Conservation (phyloP, 2,113 vertebrate genomes). For the Petaurus breviceps region DNA sequence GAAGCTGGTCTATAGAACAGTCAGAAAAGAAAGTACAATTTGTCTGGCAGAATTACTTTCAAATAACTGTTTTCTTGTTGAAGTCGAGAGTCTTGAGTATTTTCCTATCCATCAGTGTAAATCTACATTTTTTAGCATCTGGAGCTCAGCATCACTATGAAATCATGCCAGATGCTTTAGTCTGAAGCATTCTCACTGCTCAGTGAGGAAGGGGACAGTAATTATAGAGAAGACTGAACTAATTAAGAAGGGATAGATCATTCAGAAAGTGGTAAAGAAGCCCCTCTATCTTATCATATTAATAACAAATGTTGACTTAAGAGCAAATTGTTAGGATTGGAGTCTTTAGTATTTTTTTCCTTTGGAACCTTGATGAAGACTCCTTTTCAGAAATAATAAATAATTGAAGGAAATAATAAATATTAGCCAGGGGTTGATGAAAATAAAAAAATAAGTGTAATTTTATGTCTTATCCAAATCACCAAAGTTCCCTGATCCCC, state of each 20-base stretch:
- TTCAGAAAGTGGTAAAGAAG: neutral
- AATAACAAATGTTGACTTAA: constrained; percentile 19
- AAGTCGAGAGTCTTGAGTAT: neutral
- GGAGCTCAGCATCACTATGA: neutral
- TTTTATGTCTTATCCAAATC: neutral
- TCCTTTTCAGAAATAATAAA: neutral
- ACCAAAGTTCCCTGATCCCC: neutral
- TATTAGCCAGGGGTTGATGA: neutral
- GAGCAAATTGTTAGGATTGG: neutral
- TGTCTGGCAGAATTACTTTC: neutral
- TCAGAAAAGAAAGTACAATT: constrained; percentile 21
- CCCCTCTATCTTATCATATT: neutral
- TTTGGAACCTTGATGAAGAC: neutral
- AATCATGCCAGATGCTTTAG: neutral
- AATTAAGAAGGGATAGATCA: neutral
- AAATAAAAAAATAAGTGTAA: neutral
- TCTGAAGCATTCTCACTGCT: neutral
- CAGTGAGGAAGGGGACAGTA: neutral
- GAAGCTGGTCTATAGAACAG: neutral
- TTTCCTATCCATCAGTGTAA: constrained; percentile 21
- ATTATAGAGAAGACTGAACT: neutral
- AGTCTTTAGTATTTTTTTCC: neutral
- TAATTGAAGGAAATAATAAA: neutral
- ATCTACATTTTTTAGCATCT: constrained; percentile 19
- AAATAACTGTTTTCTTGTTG: constrained; percentile 14